phyloP scores from a whole-genome alignment of 2,888 invertebrate species.

The Eupithecia pulchellata region DNA sequence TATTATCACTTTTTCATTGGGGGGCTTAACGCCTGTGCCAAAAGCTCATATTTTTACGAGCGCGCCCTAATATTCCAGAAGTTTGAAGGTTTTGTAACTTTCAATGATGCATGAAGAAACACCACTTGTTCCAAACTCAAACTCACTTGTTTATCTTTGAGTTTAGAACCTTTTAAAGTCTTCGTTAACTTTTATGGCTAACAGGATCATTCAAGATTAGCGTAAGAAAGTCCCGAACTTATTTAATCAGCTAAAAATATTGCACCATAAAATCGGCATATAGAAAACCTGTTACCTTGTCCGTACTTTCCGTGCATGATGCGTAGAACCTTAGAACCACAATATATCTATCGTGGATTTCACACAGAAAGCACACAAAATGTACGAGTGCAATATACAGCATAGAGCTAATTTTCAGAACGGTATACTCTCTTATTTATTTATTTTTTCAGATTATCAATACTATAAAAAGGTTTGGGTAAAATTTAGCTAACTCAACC shows the following conservation, averaged over 20 bases:
- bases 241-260: conserved; percentile 43
- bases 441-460: too few relatives aligned
- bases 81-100: conserved; percentile 25
- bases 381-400: not conserved
- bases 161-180: conserved; percentile 24
- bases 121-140: conserved; percentile 32
- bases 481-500: too few relatives aligned
- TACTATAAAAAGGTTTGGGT: too few relatives aligned
- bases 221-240: conserved; percentile 34
- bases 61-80: conserved; percentile 17
- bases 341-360: not conserved
- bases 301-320: conserved; percentile 31
- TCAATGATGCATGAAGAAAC: conserved; percentile 25
- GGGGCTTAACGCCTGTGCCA: not conserved
- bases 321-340: conserved; percentile 27
- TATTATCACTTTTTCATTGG: conserved; percentile 12
- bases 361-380: conserved; percentile 1
- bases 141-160: conserved; percentile 27
- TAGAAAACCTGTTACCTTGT: conserved; percentile 41
- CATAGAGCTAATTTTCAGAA: not conserved
- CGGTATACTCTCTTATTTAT: not conserved
- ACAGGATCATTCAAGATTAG: conserved; percentile 28
- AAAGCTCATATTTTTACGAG: conserved; percentile 12
- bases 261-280: conserved; percentile 40
- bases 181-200: conserved; percentile 33